These are phyloP conservation scores for Dufourea novaeangliae DNA, from an alignment of 1,140 invertebrate species.

Conservation along the genomic window DNA sequence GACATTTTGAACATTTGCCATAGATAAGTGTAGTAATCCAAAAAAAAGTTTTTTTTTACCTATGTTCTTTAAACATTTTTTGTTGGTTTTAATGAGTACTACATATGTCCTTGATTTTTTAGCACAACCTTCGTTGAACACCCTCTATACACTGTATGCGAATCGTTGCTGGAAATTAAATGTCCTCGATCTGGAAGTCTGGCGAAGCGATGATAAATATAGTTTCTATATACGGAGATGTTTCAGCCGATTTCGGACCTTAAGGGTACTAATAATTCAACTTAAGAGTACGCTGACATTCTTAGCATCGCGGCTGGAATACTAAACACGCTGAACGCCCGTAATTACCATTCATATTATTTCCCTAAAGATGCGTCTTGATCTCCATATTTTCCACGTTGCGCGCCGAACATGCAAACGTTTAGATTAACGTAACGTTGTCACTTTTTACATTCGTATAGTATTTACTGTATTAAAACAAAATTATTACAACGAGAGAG, in stretches of 20 bases:
- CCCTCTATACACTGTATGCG: no score
- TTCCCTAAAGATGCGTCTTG: slow-evolving; percentile 5
- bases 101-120: no score
- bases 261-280: neutral
- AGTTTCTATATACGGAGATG: neutral
- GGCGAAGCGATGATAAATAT: neutral
- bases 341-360: slow-evolving; percentile 14
- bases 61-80: no score
- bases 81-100: no score
- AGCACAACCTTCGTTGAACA: no score
- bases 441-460: no score
- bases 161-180: neutral
- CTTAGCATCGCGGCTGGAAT: neutral
- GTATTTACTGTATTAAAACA: no score
- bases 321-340: neutral
- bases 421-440: no score
- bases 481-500: no score
- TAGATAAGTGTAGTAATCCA: no score
- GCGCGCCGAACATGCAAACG: neutral
- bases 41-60: no score
- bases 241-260: neutral
- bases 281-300: neutral
- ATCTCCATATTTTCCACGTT: neutral
- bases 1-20: no score
- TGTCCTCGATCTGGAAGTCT: neutral